A percentile compares a stretch with the other conserved stretches of the same genome.
phyloP scores from a whole-genome alignment of 2,797 vertebrate species.

The Sebastiscus albofasciatus region DNA sequence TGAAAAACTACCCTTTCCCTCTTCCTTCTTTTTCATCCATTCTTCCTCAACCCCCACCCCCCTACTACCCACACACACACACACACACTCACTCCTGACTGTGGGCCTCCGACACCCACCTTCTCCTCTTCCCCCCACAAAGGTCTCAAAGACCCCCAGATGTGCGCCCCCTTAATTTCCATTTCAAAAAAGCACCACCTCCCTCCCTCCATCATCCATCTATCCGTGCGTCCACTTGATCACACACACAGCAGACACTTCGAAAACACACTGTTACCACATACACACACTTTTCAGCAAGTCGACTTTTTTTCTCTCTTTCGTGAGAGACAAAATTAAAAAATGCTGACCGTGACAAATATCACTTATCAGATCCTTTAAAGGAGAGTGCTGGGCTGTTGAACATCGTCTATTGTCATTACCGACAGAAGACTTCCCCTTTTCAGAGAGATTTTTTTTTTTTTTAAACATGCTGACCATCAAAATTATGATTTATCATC shows the following conservation, averaged over 20 bases:
- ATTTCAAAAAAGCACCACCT: slow-evolving; percentile 74
- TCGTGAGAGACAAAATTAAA: background rate
- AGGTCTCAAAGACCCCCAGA: slow-evolving; percentile 81
- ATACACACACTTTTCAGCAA: slow-evolving; percentile 32
- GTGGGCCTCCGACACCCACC: slow-evolving; percentile 77
- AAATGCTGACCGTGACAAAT: slow-evolving; percentile 31
- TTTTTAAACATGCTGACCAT: slow-evolving; percentile 39
- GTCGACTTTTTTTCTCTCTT: background rate
- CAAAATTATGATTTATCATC: slow-evolving; percentile 20
- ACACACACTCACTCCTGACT: slow-evolving; percentile 61
- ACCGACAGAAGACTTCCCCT: slow-evolving; percentile 31
- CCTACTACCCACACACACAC: slow-evolving; percentile 18
- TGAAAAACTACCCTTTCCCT: slow-evolving; percentile 51
- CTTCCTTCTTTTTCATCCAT: slow-evolving; percentile 34
- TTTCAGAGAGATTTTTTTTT: background rate
- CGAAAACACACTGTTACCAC: slow-evolving; percentile 26
- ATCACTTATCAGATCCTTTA: slow-evolving; percentile 27
- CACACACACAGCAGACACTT: slow-evolving; percentile 31
- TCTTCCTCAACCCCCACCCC: slow-evolving; percentile 32
- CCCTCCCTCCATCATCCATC: slow-evolving; percentile 68
- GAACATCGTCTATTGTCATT: slow-evolving; percentile 1
- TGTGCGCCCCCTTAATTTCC: slow-evolving; percentile 80
- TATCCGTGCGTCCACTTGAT: slow-evolving; percentile 48
- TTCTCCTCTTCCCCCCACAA: slow-evolving; percentile 60
- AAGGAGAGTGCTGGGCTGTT: background rate